These are phyloP conservation scores for Craterocephalus amniculus DNA, from an alignment of 2,797 vertebrate genomes.

Conservation along the genomic window DNA sequence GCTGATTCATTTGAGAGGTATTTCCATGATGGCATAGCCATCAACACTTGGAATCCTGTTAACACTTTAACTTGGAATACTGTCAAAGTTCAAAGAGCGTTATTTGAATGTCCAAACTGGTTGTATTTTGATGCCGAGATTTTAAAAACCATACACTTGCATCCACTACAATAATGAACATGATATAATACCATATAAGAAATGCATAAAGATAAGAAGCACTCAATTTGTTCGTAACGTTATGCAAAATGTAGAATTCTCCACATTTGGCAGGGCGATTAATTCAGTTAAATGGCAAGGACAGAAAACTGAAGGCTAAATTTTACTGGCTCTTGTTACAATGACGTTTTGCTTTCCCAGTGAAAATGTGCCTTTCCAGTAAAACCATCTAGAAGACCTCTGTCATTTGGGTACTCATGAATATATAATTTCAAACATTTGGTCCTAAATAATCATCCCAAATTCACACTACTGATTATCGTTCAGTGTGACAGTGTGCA, in stretches of 20 bases:
- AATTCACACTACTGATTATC: neutral
- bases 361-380: too few relatives aligned
- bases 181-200: neutral
- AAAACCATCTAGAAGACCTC: too few relatives aligned
- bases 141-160: too few relatives aligned
- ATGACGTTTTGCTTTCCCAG: too few relatives aligned
- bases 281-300: neutral
- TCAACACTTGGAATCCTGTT: neutral
- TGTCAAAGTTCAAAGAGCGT: too few relatives aligned
- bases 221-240: too few relatives aligned
- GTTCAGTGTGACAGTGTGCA: neutral
- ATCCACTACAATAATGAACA: too few relatives aligned
- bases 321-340: neutral
- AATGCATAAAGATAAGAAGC: neutral
- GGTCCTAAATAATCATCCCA: too few relatives aligned
- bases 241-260: neutral
- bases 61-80: neutral
- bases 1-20: neutral
- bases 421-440: too few relatives aligned
- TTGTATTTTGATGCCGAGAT: too few relatives aligned
- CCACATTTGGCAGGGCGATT: neutral
- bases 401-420: too few relatives aligned
- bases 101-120: too few relatives aligned
- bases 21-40: neutral
- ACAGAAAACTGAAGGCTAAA: neutral